Conservation (phyloP, 2,113 vertebrate genomes). For the Zosterops lateralis region DNA sequence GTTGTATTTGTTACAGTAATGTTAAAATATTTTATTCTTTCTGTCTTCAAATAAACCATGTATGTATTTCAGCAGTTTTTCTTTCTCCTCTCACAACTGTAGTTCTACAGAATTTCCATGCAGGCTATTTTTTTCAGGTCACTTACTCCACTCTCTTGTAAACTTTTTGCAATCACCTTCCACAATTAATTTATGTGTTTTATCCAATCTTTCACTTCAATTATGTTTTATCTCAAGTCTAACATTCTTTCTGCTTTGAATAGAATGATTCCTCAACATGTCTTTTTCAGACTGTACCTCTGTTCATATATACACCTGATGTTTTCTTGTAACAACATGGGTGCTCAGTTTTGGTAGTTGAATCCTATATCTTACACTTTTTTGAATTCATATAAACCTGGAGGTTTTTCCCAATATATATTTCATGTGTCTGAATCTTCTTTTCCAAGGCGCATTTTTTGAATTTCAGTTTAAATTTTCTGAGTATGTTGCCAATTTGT, state of each 20-base stretch:
- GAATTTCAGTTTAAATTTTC: not conserved
- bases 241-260: not conserved
- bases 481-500: not conserved
- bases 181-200: not conserved
- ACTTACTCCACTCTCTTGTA: not conserved
- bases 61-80: not conserved
- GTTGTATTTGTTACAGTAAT: not conserved
- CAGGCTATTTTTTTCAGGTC: not conserved
- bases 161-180: not conserved
- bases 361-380: not conserved
- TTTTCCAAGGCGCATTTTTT: not conserved
- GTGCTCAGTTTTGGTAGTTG: not conserved
- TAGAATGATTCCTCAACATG: accelerated
- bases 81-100: not conserved
- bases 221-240: not conserved
- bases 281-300: not conserved
- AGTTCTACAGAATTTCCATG: not conserved
- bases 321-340: not conserved
- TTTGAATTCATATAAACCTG: not conserved
- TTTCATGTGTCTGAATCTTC: not conserved
- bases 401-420: not conserved
- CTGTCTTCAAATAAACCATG: not conserved
- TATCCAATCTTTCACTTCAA: not conserved
- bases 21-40: not conserved
- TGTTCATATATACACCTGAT: not conserved